Evolutionary conservation across 2,113 vertebrate genomes (phyloP), one percentile per base, ranked within the genome.

Genomic region (Chroicocephalus ridibundus): DNA sequence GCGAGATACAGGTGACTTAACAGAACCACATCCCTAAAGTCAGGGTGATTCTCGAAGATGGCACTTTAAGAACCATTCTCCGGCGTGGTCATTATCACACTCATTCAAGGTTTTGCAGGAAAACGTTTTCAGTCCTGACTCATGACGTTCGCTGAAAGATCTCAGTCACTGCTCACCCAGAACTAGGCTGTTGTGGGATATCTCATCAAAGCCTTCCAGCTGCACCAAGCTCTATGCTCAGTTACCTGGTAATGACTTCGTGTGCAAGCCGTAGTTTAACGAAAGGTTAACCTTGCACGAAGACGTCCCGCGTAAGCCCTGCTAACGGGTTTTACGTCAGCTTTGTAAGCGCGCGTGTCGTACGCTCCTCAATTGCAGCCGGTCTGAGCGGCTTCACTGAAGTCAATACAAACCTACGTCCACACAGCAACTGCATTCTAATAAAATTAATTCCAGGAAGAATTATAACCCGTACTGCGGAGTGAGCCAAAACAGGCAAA

Each of bases 321-420:
- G 34, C 31, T 34, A 25, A 52, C 5, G 1, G 12, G 5, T 32
- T 51, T 75, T n/a, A 49, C 7, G 13, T 29, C 46, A 57, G 6
- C 47, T 61, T 44, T 17, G 4, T 26, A 5, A 3, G 7, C 2
- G 21, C 7, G 6, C 1, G 0, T 9, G 10, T 25, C 3, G 18
- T 4, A 5, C 3, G 20, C 51, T 65, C 22, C 29, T 62, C 49
- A 31, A 1, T 12, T 61, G 3, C 7, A 62, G 12, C 27, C 75
- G 42, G 3, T 47, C 42, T 11, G 20, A 31, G 22, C 3, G 8
- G 18, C 55, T 22, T 38, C 54, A 34, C 11, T 51, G 8, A 29
- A 25, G 44, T n/a, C 62, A n/a, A 15, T 12, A 32, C 11, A 60
- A 71, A 11, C n/a, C 17, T 13, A 24, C 2, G 3, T 47, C 26